These are phyloP conservation scores for Megaceryle maxima DNA, from an alignment of 2,113 vertebrate genomes.

Conservation along the genomic window DNA sequence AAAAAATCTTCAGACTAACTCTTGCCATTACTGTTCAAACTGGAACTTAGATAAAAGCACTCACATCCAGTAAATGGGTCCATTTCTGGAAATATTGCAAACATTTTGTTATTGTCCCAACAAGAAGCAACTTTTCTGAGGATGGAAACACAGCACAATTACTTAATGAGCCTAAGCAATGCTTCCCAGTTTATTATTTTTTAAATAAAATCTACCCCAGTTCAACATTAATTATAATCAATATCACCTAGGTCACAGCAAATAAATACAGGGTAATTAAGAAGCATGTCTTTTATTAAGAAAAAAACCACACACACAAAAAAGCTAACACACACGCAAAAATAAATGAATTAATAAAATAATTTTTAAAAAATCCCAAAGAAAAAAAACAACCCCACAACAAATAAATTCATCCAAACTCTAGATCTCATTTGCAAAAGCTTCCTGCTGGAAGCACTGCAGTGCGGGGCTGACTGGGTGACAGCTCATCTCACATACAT, in stretches of 20 bases:
- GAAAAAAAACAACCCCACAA: neutral
- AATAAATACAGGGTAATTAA: neutral
- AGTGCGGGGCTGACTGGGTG: neutral
- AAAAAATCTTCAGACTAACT: neutral
- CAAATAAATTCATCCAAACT: neutral
- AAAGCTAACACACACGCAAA: neutral
- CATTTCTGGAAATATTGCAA: neutral
- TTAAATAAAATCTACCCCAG: neutral
- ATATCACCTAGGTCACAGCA: neutral
- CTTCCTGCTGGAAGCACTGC: neutral
- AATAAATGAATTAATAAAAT: no score
- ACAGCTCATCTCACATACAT: accelerated
- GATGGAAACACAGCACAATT: neutral
- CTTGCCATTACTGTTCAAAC: neutral
- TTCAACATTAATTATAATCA: neutral
- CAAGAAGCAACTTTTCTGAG: neutral
- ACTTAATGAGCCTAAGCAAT: neutral
- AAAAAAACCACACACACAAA: neutral
- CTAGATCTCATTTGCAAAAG: neutral
- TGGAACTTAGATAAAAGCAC: neutral
- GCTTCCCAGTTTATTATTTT: neutral
- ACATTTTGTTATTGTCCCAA: neutral
- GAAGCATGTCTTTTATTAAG: neutral
- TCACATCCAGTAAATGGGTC: neutral
- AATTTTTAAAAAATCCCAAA: neutral